Base-by-base conservation (phyloP, 2,797 vertebrate species). In the Danio jaintianensis region DNA sequence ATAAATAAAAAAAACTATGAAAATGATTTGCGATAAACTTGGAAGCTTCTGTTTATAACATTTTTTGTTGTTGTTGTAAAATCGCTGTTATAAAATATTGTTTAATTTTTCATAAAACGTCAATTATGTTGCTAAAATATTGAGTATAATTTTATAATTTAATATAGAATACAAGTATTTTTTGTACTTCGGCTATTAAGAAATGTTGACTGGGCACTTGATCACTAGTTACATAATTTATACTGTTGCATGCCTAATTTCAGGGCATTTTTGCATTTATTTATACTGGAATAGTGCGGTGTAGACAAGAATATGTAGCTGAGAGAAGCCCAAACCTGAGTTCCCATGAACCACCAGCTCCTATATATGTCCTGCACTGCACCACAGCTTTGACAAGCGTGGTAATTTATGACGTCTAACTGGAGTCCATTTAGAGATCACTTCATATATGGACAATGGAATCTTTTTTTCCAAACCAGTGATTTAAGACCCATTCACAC, bases 301-400 rank as follows among this genome's bases (percentile, higher is more conserved):
- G 12, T 29, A 48, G 20, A 43, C 45, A 5, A 43, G 18, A 67
- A 29, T 64, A 15, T 36, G 29, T 20, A 16, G 9, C 61, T 42
- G 38, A 63, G 59, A 67, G 20, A 48, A 42, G 18, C 18, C 6
- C 67, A 18, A 47, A 47, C 6, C 18, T 63, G 38, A 10, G 18
- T 66, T 66, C 63, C 42, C 63, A 66, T 66, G 38, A 62, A n/a
- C 59, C 59, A 40, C 29, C 16, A 64, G n/a, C 16, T 43, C n/a
- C 40, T 64, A 12, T 20, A 40, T 63, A 43, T 45, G 62, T 45
- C 62, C 40, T 42, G 61, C 38, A 5, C 29, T 61, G 61, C 61
- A 40, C 13, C 16, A 18, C 16, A 43, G 16, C 38, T 18, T 16
- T 61, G 12, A n/a, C 38, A n/a, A 11, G 8, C 38, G 10, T 16